Evolutionary conservation across 2,113 vertebrate species (phyloP).

Genomic region (Poeciliopsis retropinna): DNA sequence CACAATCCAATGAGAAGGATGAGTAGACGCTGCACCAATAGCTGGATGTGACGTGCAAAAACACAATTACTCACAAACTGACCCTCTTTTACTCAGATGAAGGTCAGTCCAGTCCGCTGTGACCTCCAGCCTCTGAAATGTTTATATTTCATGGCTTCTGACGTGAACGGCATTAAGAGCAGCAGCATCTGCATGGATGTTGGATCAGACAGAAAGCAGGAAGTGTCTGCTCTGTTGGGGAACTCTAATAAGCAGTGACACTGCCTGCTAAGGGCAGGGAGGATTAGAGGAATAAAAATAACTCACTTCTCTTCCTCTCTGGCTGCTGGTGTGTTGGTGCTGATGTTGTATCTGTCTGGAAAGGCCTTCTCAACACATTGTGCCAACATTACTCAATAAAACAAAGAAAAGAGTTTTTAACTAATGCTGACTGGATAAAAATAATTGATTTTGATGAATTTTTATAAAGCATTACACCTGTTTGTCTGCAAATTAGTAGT

Average conservation of each 20-base stretch:
- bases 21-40: neutral
- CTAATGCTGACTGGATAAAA: neutral
- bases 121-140: conserved; percentile 3
- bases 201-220: conserved; percentile 47
- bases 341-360: neutral
- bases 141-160: neutral
- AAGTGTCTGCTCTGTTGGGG: conserved; percentile 54
- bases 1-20: conserved; percentile 3
- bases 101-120: neutral
- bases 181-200: neutral
- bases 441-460: neutral
- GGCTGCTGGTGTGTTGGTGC: conserved; percentile 10
- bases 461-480: neutral
- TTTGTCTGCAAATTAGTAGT: neutral
- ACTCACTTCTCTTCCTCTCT: conserved; percentile 49
- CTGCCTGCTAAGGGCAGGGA: conserved; percentile 63
- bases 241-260: conserved; percentile 65
- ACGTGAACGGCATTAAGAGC: neutral
- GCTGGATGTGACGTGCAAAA: neutral
- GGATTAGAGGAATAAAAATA: conserved; percentile 74
- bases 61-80: neutral
- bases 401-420: neutral
- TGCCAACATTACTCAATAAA: neutral
- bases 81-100: neutral
- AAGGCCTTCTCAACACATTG: conserved; percentile 4